Evolutionary conservation across 1,140 invertebrate genomes (phyloP), one percentile per base, ranked within the genome.

Genomic region (Trissolcus basalis): DNA sequence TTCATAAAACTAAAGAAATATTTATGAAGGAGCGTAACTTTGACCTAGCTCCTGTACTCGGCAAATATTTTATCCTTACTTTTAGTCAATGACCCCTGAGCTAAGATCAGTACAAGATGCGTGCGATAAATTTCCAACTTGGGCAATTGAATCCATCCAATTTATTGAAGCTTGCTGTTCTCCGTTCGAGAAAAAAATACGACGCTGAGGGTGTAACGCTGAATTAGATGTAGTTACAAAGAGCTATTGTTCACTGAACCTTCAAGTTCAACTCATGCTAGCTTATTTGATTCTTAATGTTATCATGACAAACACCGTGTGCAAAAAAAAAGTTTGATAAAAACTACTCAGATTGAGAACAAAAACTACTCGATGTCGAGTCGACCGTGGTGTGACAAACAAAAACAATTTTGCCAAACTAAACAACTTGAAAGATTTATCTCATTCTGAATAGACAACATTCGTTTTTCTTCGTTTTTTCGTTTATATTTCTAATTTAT

Each of bases 121-220:
- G 75, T 72, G 64, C 51, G 55, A 78, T 73, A 78, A 73, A 73
- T 73, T 73, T 69, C 49, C n/a, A 78, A 78, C 69, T 78, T 64
- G 53, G 55, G 64, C 60, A 73, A 78, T 73, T 36, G 59, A 69
- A 64, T 69, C 75, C 58, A 78, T 78, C 75, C 75, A 73, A 78
- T 78, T 78, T 78, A 51, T 64, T 59, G 45, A 63, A 50, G 47
- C 58, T 67, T 69, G 63, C 69, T 58, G 51, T 27, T 27, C 19
- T 27, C 48, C 53, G 48, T 15, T 41, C 32, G 54, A 16, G 32
- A 41, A 63, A 58, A 47, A 49, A 68, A 64, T 59, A 60, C 69
- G 49, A 59, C 53, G 63, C 69, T 72, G 45, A n/a, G 69, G 61
- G 73, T 54, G 60, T 77, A 71, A 71, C 74, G 69, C 69, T 77